phyloP scores from a whole-genome alignment of 2,888 invertebrate species.

The Hirtodrosophila cameraria region DNA sequence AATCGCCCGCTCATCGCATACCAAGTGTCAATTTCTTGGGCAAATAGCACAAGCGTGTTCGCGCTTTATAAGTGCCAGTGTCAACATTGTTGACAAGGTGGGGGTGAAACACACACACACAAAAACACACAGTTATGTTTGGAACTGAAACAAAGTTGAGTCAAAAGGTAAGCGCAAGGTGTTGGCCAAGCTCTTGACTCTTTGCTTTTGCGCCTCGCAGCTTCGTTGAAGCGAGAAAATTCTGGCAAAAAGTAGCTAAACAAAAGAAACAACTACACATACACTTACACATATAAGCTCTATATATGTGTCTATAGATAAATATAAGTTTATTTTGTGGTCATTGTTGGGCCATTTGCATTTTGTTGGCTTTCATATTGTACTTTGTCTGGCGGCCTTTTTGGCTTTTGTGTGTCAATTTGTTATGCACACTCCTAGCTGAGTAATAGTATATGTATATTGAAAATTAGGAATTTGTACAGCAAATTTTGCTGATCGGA shows the following conservation, averaged over 20 bases:
- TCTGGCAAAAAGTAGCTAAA: constrained; percentile 19
- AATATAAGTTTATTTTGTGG: neutral
- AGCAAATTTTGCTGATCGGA: neutral
- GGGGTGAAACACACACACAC: constrained; percentile 27
- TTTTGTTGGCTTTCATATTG: neutral
- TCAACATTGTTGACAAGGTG: constrained; percentile 43
- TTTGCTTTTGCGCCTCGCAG: neutral
- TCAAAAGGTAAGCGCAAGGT: constrained; percentile 10
- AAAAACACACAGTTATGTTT: neutral
- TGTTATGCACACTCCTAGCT: constrained; percentile 1
- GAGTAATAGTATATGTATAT: too few relatives aligned
- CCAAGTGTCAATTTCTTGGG: constrained; percentile 55
- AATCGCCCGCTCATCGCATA: constrained; percentile 26
- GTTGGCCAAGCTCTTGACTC: constrained; percentile 5
- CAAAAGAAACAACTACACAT: constrained; percentile 10
- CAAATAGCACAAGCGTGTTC: constrained; percentile 64
- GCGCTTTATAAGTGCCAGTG: constrained; percentile 54
- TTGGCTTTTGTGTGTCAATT: constrained; percentile 3
- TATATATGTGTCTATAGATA: neutral
- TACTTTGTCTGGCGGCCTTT: too few relatives aligned
- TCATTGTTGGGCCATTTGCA: constrained; percentile 16
- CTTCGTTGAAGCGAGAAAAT: constrained; percentile 24
- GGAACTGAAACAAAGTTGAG: neutral
- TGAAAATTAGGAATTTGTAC: neutral
- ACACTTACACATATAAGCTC: constrained; percentile 2